These are phyloP conservation scores for Falco concolor DNA, from an alignment of 2,797 vertebrate species.

Conservation along the genomic window DNA sequence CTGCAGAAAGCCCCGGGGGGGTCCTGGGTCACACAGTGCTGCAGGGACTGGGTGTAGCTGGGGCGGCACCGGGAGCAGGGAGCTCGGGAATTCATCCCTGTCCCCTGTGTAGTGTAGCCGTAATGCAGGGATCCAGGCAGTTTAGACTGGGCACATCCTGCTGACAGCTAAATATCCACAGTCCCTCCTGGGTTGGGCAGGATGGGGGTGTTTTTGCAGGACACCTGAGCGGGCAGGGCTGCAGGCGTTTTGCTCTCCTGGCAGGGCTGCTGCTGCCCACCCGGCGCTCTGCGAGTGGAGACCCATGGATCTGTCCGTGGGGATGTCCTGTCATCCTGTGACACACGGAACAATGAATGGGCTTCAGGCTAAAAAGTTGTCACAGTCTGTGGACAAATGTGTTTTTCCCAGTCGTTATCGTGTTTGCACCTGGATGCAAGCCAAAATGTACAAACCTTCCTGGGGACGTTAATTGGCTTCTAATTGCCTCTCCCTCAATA, in stretches of 20 bases:
- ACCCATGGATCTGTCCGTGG: fast-evolving
- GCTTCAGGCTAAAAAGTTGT: not conserved
- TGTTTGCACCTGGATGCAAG: not conserved
- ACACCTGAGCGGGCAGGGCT: not conserved
- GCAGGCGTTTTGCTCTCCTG: not conserved
- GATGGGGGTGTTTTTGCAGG: not conserved
- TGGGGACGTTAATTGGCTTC: not conserved
- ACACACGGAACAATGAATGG: not conserved
- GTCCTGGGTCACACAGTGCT: not conserved
- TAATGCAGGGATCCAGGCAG: not conserved
- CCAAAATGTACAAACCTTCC: slow-evolving; percentile 19
- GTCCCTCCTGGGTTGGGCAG: not conserved
- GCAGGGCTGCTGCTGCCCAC: not conserved
- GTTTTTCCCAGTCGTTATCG: slow-evolving; percentile 7
- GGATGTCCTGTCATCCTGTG: not conserved
- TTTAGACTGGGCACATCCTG: not conserved
- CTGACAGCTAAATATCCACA: not conserved
- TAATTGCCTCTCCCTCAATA: not conserved
- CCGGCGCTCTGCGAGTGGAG: fast-evolving
- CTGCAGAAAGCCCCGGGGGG: not conserved
- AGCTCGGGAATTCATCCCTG: fast-evolving
- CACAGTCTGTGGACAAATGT: not conserved
- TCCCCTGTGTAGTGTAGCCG: not conserved
- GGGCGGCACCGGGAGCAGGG: not conserved
- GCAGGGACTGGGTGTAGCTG: not conserved